Conservation (phyloP, 1,140 invertebrate genomes). For the Hormaphis cornu region DNA sequence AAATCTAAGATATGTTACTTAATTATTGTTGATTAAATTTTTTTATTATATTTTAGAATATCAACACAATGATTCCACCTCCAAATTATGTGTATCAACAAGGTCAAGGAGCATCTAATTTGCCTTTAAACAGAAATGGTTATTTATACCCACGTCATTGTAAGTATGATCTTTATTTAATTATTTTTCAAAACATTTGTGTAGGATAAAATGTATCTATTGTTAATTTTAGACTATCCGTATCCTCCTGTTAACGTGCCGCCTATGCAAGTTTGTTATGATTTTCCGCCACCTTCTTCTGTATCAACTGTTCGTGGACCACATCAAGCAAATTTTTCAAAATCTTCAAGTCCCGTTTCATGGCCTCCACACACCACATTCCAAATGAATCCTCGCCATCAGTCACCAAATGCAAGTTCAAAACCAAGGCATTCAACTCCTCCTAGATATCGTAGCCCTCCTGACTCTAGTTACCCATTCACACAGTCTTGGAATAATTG, state of each 20-base stretch:
- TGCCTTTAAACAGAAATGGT: constrained; percentile 9
- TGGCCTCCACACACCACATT: constrained; percentile 1
- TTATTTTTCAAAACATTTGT: background rate
- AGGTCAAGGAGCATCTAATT: constrained; percentile 22
- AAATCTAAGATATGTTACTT: background rate
- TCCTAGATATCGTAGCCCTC: constrained; percentile 5
- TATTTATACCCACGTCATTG: constrained; percentile 25
- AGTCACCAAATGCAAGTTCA: background rate
- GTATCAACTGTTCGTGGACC: constrained; percentile 3
- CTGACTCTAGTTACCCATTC: constrained; percentile 5
- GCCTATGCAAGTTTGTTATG: constrained; percentile 22
- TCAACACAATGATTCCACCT: constrained; percentile 26
- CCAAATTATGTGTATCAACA: constrained; percentile 29
- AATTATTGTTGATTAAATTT: background rate
- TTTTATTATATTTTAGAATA: constrained; percentile 15
- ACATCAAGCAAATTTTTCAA: constrained; percentile 3
- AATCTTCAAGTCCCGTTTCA: constrained; percentile 11
- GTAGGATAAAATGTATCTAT: background rate
- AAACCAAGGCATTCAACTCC: constrained; percentile 21
- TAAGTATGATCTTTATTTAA: background rate
- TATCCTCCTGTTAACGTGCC: constrained; percentile 23
- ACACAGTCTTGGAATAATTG: constrained; percentile 14
- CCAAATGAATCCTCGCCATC: constrained; percentile 21
- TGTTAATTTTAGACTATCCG: background rate
- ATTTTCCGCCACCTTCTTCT: background rate